phyloP scores from a whole-genome alignment of 2,888 invertebrate species.

The Eupithecia abbreviata region DNA sequence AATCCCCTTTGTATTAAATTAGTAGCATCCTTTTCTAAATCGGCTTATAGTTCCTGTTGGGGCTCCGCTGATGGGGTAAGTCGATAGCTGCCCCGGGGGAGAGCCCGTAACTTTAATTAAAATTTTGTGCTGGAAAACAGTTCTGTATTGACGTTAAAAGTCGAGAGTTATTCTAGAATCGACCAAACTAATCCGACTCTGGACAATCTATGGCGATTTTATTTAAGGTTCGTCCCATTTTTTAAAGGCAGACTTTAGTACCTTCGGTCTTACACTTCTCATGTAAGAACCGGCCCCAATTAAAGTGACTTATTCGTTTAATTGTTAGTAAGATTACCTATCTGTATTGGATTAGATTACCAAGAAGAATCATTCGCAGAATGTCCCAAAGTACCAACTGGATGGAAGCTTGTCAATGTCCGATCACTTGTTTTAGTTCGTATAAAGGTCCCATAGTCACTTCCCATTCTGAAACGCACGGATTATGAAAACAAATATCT shows the following conservation, averaged over 20 bases:
- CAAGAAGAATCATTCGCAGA: too few relatives aligned
- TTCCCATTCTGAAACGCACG: neutral
- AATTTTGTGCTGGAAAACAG: neutral
- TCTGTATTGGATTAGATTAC: too few relatives aligned
- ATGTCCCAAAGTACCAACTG: neutral
- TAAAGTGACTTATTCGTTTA: too few relatives aligned
- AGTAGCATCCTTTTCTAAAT: conserved; percentile 16
- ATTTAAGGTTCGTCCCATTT: too few relatives aligned
- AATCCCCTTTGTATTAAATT: conserved; percentile 12
- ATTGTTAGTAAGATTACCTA: too few relatives aligned
- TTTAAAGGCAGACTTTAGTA: too few relatives aligned
- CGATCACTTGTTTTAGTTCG: neutral
- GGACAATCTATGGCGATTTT: too few relatives aligned
- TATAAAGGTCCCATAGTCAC: neutral
- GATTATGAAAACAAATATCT: neutral
- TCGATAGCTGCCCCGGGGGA: conserved; percentile 5
- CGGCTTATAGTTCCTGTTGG: conserved; percentile 15
- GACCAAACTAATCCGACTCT: too few relatives aligned
- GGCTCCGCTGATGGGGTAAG: conserved; percentile 1
- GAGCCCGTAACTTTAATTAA: conserved; percentile 2
- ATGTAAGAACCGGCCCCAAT: too few relatives aligned
- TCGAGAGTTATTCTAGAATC: too few relatives aligned
- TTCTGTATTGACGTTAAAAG: neutral
- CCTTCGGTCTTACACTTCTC: too few relatives aligned
- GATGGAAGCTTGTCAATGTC: neutral